A percentile compares a stretch with the other conserved stretches of the same genome.
Conservation (phyloP, 2,113 vertebrate genomes). For the Rattus rattus region DNA sequence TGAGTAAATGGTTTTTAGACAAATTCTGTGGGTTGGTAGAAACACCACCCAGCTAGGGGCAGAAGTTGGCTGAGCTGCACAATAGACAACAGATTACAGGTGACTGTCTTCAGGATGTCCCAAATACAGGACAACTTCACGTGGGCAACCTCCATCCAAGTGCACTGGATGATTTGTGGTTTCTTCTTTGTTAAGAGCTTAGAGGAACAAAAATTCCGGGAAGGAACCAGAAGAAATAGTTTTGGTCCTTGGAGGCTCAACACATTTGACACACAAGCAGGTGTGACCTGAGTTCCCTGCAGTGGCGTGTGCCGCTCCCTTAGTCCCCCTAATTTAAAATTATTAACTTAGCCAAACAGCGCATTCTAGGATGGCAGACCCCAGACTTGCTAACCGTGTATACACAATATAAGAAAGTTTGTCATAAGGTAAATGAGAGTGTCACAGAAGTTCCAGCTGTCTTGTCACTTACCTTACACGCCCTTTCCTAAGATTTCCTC, state of each 20-base stretch:
- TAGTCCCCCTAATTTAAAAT: not conserved
- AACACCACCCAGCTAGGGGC: not conserved
- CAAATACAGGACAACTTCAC: not conserved
- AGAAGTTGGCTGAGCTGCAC: not conserved
- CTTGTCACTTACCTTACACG: not conserved
- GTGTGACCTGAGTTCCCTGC: too few relatives aligned
- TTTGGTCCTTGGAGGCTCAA: not conserved
- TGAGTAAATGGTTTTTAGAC: not conserved
- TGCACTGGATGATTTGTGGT: not conserved
- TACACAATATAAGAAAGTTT: not conserved
- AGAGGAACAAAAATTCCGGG: not conserved
- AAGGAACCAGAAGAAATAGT: not conserved
- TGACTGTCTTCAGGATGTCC: not conserved
- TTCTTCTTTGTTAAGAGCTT: not conserved
- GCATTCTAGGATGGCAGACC: not conserved
- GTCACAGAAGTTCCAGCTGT: not conserved
- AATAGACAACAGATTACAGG: not conserved
- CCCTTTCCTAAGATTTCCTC: not conserved
- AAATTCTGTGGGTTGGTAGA: not conserved
- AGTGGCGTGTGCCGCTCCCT: not conserved
- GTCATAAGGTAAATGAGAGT: not conserved
- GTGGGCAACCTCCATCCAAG: not conserved
- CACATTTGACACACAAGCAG: not conserved
- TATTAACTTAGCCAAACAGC: not conserved
- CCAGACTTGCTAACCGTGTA: fast-evolving